phyloP scores from a whole-genome alignment of 2,888 invertebrate species.

The Syrista parreyssii region DNA sequence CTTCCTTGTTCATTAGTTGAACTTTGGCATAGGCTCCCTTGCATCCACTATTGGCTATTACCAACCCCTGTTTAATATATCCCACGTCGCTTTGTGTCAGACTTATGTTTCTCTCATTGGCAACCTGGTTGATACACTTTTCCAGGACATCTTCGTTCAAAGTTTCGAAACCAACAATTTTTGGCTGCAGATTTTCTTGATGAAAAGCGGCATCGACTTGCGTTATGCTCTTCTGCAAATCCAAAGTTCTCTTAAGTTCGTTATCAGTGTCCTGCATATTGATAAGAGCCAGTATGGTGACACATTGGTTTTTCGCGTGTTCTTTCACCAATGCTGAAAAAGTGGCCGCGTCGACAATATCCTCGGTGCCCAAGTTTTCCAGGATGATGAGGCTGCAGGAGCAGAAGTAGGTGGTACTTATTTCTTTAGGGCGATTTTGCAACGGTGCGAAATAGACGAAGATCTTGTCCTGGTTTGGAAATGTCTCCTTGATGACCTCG shows the following conservation, averaged over 20 bases:
- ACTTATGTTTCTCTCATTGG: slow-evolving; percentile 32
- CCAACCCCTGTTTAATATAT: slow-evolving; percentile 40
- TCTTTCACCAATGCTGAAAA: slow-evolving; percentile 34
- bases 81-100: slow-evolving; percentile 39
- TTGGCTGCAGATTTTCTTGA: slow-evolving; percentile 25
- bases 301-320: slow-evolving; percentile 33
- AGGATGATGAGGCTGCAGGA: slow-evolving; percentile 51
- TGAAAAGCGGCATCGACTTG: slow-evolving; percentile 33
- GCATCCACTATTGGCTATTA: slow-evolving; percentile 49
- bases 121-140: slow-evolving; percentile 50
- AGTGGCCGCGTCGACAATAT: slow-evolving; percentile 37
- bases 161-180: slow-evolving; percentile 39
- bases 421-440: slow-evolving; percentile 21
- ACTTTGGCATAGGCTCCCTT: slow-evolving; percentile 59
- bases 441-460: slow-evolving; percentile 44
- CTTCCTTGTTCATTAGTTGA: slow-evolving; percentile 30
- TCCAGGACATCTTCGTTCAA: slow-evolving; percentile 43
- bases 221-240: slow-evolving; percentile 35
- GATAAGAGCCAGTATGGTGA: slow-evolving; percentile 46
- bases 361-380: slow-evolving; percentile 50
- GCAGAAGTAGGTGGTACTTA: slow-evolving; percentile 34
- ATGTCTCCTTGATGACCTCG: slow-evolving; percentile 48
- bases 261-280: slow-evolving; percentile 45
- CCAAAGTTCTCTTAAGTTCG: slow-evolving; percentile 30
- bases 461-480: slow-evolving; percentile 32